Evolutionary conservation across 2,797 vertebrate species (phyloP), one percentile per base, ranked within the genome.

Genomic region (Myripristis jacobus): DNA sequence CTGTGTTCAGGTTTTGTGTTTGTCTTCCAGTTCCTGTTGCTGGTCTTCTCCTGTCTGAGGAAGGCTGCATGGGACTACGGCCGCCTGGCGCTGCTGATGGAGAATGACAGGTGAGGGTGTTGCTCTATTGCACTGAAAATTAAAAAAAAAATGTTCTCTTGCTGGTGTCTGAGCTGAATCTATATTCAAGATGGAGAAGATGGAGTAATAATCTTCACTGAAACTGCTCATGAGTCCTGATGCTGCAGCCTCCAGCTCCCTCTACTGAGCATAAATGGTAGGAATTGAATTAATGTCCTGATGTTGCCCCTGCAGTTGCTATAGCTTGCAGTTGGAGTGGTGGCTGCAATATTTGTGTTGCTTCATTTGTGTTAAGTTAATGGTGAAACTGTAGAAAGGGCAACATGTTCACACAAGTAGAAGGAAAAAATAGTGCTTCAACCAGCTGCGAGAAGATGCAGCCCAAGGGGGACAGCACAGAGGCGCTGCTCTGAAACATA

Each of bases 41-140:
- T 98, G 67, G 70, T 97, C 66, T 99, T 99, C 84, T 98, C 98
- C 53, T 98, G 97, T 83, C 93, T 99, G 89, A 96, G 97, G 88
- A 99, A 99, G 89, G 97, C 97, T 0, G 97, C 97, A 0, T 99
- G 98, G 98, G 97, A 99, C 88, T 99, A 99, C 0, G 98, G 97
- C 16, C 97, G 97, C 56, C 91, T 99, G 88, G 97, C 96, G 2
- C 90, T 99, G 82, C 94, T 99, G 60, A 96, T 98, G 93, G 96
- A 97, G 84, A 98, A 98, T 55, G 98, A 99, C 91, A 99, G 98
- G 96, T 96, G 79, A 64, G 59, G 6, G 48, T 52, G 52, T 68
- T 65, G 1, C 13, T 50, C 18, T 54, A 38, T 43, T 25, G 51
- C 56, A 44, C 16, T 15, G 6, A 16, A 43, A 36, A 36, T 11